A percentile compares a stretch with the other conserved stretches of the same genome.
These are phyloP conservation scores for Equus quagga DNA, from an alignment of 2,113 vertebrate species.

Conservation along the genomic window DNA sequence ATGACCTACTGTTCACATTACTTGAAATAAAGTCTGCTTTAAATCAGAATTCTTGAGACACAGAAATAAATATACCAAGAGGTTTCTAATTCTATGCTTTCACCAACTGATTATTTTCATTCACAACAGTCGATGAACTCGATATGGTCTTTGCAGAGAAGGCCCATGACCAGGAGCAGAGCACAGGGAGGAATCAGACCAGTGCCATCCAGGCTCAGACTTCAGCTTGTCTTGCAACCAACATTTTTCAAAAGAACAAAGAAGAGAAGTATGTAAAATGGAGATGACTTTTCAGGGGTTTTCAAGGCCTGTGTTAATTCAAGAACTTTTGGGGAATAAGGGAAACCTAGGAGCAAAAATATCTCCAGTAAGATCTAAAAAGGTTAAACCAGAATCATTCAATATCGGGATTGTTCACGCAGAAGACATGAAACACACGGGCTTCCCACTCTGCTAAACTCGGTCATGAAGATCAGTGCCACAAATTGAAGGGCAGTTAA, in stretches of 20 bases:
- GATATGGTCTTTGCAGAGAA: slow-evolving; percentile 64
- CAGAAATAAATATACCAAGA: slow-evolving; percentile 77
- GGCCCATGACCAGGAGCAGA: neutral
- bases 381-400: neutral
- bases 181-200: neutral
- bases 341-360: slow-evolving; percentile 2
- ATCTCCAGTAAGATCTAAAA: slow-evolving; percentile 28
- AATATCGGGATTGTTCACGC: neutral
- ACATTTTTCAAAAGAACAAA: neutral
- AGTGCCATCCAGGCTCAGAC: neutral
- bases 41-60: slow-evolving; percentile 82
- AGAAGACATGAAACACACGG: neutral
- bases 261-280: neutral
- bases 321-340: neutral
- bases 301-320: slow-evolving; percentile 27
- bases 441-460: neutral
- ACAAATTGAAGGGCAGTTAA: neutral
- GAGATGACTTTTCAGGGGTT: neutral
- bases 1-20: slow-evolving; percentile 74
- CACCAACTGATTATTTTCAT: slow-evolving; percentile 82
- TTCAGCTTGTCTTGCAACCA: slow-evolving; percentile 31
- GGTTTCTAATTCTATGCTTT: slow-evolving; percentile 80
- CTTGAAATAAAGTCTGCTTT: slow-evolving; percentile 76
- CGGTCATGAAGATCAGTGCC: neutral
- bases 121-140: slow-evolving; percentile 67